These are phyloP conservation scores for Ctenopoma kingsleyae DNA, from an alignment of 2,797 vertebrate species.

Conservation along the genomic window DNA sequence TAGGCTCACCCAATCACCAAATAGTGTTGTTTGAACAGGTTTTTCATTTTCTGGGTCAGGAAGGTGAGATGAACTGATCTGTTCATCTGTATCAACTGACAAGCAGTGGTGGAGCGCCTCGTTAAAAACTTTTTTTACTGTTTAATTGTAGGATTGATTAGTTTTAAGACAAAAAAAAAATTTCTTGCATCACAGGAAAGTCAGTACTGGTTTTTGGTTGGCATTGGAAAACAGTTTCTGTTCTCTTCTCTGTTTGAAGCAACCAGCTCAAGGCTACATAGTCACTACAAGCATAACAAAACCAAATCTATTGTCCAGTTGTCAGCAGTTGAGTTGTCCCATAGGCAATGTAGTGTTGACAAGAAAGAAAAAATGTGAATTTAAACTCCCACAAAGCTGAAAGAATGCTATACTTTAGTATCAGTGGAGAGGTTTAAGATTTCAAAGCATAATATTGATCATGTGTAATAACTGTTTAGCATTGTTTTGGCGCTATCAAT, in stretches of 20 bases:
- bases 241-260: background rate
- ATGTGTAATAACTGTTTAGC: background rate
- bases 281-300: background rate
- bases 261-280: background rate
- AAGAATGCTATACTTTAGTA: too few relatives aligned
- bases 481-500: background rate
- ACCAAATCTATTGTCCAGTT: background rate
- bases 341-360: background rate
- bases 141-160: too few relatives aligned
- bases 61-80: constrained; percentile 29
- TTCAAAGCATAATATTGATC: background rate
- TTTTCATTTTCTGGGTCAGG: constrained; percentile 24
- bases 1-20: constrained; percentile 80
- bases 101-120: background rate
- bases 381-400: too few relatives aligned
- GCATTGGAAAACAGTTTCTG: background rate
- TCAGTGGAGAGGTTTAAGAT: background rate
- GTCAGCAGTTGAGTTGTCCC: background rate
- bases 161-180: background rate
- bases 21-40: constrained; percentile 39
- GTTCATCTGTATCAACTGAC: background rate
- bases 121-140: background rate
- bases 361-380: background rate
- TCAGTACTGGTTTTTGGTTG: background rate
- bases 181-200: background rate